A percentile compares a stretch with the other conserved stretches of the same genome.
These are phyloP conservation scores for Mercenaria mercenaria DNA, from an alignment of 1,140 invertebrate genomes.

Conservation along the genomic window DNA sequence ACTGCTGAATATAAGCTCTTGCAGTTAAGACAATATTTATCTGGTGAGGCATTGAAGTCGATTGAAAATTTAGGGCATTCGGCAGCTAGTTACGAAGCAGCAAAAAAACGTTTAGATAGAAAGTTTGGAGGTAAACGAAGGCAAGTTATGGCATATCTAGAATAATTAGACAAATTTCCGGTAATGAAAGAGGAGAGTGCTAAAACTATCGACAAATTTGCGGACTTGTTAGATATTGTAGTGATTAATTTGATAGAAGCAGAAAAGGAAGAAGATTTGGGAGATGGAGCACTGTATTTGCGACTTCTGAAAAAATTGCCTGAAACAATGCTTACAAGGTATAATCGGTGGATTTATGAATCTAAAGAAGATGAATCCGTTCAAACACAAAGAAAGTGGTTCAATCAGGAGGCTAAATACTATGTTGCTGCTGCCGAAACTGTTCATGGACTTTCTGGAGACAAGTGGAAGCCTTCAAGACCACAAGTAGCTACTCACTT, in stretches of 20 bases:
- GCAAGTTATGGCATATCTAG: too few species aligned
- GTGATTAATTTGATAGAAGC: constrained; percentile 1
- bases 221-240: constrained; percentile 10
- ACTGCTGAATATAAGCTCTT: constrained; percentile 15
- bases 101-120: too few species aligned
- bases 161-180: background rate
- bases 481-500: too few species aligned
- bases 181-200: background rate
- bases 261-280: background rate
- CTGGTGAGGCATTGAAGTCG: too few species aligned
- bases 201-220: too few species aligned
- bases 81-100: too few species aligned
- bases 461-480: too few species aligned
- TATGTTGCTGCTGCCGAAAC: too few species aligned
- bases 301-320: background rate
- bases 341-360: background rate
- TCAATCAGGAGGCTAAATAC: too few species aligned
- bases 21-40: background rate
- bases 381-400: too few species aligned
- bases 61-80: too few species aligned
- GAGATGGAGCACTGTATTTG: background rate
- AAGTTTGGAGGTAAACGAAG: background rate
- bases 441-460: too few species aligned
- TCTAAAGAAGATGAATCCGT: background rate
- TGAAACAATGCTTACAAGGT: background rate